These are phyloP conservation scores for Nyctereutes procyonoides DNA, from an alignment of 2,113 vertebrate genomes.

Conservation along the genomic window DNA sequence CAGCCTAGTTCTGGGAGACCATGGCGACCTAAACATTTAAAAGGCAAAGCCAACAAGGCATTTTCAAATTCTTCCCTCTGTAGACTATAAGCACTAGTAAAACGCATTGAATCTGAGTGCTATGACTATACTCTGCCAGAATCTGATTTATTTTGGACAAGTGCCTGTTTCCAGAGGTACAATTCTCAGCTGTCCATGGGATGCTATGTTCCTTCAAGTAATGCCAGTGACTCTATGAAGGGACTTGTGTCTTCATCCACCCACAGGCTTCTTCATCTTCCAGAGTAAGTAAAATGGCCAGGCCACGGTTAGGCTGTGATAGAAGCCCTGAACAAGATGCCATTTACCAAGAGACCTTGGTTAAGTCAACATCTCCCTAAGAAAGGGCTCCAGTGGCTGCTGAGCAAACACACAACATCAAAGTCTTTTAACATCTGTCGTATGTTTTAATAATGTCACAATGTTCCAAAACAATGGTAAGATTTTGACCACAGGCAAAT, in stretches of 20 bases:
- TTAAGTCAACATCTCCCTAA: slow-evolving; percentile 28
- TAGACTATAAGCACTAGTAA: not conserved
- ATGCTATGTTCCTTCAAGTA: not conserved
- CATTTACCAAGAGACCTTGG: slow-evolving; percentile 55
- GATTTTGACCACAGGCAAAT: slow-evolving; percentile 8
- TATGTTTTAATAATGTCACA: not conserved
- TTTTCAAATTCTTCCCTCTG: not conserved
- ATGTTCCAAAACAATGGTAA: not conserved
- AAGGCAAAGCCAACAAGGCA: not conserved
- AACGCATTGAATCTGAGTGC: not conserved
- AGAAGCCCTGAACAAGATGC: slow-evolving; percentile 34
- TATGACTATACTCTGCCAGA: not conserved
- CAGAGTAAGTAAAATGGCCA: slow-evolving; percentile 65
- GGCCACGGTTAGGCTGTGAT: not conserved
- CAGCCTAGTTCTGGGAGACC: not conserved
- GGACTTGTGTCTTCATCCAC: not conserved
- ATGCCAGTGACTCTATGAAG: not conserved
- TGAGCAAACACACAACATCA: slow-evolving; percentile 34
- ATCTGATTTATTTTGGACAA: not conserved
- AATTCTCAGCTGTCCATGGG: not conserved
- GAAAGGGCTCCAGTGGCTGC: not conserved
- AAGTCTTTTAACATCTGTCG: not conserved
- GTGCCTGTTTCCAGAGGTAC: not conserved
- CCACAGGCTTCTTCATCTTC: not conserved
- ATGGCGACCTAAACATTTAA: not conserved